Evolutionary conservation across 2,797 vertebrate genomes (phyloP).

Genomic region (Enteromius fasciolatus): DNA sequence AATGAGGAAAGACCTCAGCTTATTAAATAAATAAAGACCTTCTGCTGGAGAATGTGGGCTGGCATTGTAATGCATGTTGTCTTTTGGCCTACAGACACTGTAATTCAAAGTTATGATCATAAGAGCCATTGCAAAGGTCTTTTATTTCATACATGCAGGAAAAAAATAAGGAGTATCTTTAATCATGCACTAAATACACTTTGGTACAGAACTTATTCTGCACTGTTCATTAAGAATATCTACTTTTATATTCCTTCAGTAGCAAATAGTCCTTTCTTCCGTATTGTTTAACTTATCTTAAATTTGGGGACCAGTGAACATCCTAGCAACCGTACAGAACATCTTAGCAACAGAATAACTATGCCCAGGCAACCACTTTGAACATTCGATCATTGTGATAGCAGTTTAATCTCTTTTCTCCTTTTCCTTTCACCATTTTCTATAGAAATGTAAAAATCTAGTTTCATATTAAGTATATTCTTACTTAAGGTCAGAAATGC

Average conservation of each 20-base stretch:
- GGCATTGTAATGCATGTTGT: neutral
- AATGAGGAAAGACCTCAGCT: constrained; percentile 28
- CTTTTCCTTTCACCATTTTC: neutral
- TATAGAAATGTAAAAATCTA: neutral
- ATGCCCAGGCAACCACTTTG: neutral
- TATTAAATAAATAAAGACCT: constrained; percentile 41
- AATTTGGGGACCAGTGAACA: neutral
- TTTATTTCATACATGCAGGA: neutral
- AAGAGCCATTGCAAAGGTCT: neutral
- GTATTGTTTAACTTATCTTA: neutral
- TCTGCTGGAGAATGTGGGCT: neutral
- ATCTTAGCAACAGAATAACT: neutral
- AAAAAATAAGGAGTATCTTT: neutral
- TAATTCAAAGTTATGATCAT: neutral
- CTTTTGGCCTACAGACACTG: neutral
- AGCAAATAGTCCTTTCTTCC: neutral
- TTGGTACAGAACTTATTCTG: neutral
- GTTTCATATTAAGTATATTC: neutral
- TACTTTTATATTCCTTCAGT: neutral
- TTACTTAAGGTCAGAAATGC: neutral
- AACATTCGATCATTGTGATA: neutral
- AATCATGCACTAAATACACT: neutral
- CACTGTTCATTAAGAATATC: neutral
- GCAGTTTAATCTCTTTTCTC: neutral
- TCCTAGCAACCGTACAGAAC: neutral